Base-by-base conservation (phyloP, 1,140 invertebrate species). In the Hetaerina americana region DNA sequence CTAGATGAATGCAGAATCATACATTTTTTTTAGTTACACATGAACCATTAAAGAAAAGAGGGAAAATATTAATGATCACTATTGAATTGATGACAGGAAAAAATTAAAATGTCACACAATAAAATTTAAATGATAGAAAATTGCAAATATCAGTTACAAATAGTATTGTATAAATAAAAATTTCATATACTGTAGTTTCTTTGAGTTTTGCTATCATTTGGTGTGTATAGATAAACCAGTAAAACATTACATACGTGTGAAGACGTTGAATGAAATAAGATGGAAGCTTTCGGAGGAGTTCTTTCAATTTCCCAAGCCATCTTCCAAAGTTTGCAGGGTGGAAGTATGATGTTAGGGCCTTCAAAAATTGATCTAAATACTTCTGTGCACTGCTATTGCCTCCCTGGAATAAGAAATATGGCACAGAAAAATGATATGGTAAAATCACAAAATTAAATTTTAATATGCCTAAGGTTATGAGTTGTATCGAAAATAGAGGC, bases 271-370 rank as follows among this genome's bases (percentile, higher is more conserved):
- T 81, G 76, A 92, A 88, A 74, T 84, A 79, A 71, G 78, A 77
- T 26, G 85, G 79, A 10, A 92, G 79, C 76, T 87, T 88, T 49
- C 82, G 81, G 0, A 92, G 77, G 5, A 92, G 78, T 49, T 89
- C 85, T 68, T 84, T 84, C 0, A 91, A 80, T 73, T 85, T 88
- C 66, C 76, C 81, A 25, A 88, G 85, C 92, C 94, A 96, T 26
- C 84, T 82, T 12, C 95, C 94, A 72, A 82, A 79, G 80, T 97
- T 97, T 0, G 94, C 94, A 69, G 93, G 92, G 82, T 97, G 92
- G 77, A 91, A 89, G 81, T 94, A 97, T 8, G 92, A 94, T 79
- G 95, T 91, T 1, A 96, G 81, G 0, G 91, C 88, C 75, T 89
- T 90, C 75, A 97, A 88, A 77, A 97, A 88, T 73, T 90, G 89